These are phyloP conservation scores for Muschampia plurimacula DNA, from an alignment of 2,888 invertebrate genomes.

Conservation along the genomic window DNA sequence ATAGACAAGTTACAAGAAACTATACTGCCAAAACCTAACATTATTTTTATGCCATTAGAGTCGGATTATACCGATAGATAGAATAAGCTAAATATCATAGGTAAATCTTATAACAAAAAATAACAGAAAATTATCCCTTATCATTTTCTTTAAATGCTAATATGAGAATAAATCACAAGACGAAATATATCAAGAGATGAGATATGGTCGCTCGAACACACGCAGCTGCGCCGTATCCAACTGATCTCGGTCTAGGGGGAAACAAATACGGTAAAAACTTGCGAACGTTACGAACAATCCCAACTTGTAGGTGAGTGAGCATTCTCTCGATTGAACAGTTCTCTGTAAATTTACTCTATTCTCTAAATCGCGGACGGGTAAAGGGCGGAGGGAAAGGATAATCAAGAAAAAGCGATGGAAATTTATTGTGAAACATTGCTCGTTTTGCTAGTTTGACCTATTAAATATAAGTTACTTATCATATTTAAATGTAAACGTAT, in stretches of 20 bases:
- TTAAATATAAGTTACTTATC: background rate
- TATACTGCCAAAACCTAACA: no score
- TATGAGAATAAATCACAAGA: slow-evolving; percentile 30
- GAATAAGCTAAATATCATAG: no score
- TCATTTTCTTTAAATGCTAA: slow-evolving; percentile 38
- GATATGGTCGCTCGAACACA: slow-evolving; percentile 66
- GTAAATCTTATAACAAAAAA: background rate
- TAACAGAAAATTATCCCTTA: slow-evolving; percentile 16
- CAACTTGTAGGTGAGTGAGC: slow-evolving; percentile 65
- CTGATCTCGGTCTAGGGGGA: slow-evolving; percentile 65
- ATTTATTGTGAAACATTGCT: slow-evolving; percentile 16
- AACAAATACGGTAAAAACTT: slow-evolving; percentile 75
- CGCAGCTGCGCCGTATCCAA: slow-evolving; percentile 71
- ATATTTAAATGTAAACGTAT: no score
- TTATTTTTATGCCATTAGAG: no score
- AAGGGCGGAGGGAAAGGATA: slow-evolving; percentile 48
- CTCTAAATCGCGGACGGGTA: slow-evolving; percentile 44
- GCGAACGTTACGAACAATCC: slow-evolving; percentile 70
- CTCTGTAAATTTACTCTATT: slow-evolving; percentile 52
- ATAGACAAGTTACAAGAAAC: no score
- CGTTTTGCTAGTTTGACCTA: slow-evolving; percentile 4
- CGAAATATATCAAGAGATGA: slow-evolving; percentile 53
- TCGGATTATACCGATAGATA: no score
- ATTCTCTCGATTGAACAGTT: slow-evolving; percentile 62
- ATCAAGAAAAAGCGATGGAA: slow-evolving; percentile 46